phyloP scores from a whole-genome alignment of 1,140 invertebrate species.

The Trissolcus basalis region DNA sequence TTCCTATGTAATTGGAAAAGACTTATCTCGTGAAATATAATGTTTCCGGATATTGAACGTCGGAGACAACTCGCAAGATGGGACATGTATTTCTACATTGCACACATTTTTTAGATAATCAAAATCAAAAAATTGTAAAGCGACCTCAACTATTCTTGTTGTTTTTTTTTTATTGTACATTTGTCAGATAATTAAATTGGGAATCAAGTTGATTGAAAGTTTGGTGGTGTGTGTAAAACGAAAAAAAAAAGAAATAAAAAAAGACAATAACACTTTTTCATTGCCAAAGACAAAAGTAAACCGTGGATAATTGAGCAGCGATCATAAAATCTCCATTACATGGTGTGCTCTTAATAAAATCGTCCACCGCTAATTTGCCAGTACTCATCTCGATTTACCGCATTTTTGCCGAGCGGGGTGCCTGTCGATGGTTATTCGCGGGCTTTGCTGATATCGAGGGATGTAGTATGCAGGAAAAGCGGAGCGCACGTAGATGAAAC shows the following conservation, averaged over 20 bases:
- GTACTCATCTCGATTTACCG: conserved; percentile 66
- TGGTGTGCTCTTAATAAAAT: conserved; percentile 67
- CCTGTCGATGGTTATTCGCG: conserved; percentile 39
- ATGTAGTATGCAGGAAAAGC: conserved; percentile 33
- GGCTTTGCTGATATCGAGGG: conserved; percentile 50
- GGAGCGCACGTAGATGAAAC: conserved; percentile 43
- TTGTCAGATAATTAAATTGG: no score
- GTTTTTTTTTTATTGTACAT: no score
- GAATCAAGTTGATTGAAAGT: no score
- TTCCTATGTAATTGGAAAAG: conserved; percentile 4
- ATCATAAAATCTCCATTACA: conserved; percentile 71
- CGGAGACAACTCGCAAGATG: no score
- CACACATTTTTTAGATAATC: no score
- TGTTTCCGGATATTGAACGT: background rate
- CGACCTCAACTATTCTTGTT: no score
- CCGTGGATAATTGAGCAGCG: conserved; percentile 66
- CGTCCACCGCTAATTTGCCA: conserved; percentile 69
- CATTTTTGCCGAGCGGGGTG: conserved; percentile 63
- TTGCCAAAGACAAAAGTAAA: conserved; percentile 53
- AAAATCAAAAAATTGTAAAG: no score
- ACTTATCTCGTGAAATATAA: conserved; percentile 9
- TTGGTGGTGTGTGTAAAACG: no score
- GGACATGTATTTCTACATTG: no score
- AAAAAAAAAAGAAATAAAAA: no score
- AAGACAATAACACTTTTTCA: no score